Percentiles rank a stretch among this genome's conserved stretches.
Evolutionary conservation across 1,140 invertebrate species (phyloP).

Genomic region (Mycetomoellerius zeteki): DNA sequence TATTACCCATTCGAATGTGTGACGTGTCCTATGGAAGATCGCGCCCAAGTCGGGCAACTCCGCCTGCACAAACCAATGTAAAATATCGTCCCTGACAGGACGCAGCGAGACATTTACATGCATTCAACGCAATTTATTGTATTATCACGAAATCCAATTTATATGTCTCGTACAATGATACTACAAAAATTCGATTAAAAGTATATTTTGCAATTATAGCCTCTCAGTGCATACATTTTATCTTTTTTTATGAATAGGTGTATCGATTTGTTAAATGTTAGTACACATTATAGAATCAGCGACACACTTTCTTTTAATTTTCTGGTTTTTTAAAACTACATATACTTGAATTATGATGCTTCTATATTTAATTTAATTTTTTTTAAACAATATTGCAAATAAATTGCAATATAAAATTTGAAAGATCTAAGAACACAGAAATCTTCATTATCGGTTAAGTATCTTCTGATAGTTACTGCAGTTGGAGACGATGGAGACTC

Average conservation of each 20-base stretch:
- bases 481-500: constrained; percentile 79
- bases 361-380: neutral
- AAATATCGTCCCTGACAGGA: constrained; percentile 71
- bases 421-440: constrained; percentile 54
- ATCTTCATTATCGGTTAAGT: constrained; percentile 78
- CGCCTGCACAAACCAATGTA: constrained; percentile 41
- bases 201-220: constrained; percentile 26
- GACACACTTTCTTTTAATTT: neutral
- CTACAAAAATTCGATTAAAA: constrained; percentile 8
- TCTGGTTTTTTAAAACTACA: neutral
- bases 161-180: constrained; percentile 62
- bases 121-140: constrained; percentile 80
- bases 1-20: constrained; percentile 73
- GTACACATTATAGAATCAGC: neutral
- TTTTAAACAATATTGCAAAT: constrained; percentile 9
- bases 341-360: neutral
- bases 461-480: constrained; percentile 72
- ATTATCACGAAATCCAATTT: constrained; percentile 81
- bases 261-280: neutral
- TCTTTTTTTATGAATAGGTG: neutral
- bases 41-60: neutral
- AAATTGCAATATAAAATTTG: neutral
- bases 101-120: constrained; percentile 77
- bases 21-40: constrained; percentile 29
- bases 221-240: neutral